These are phyloP conservation scores for Pachypeltis micranthus DNA, from an alignment of 1,140 invertebrate species.

Conservation along the genomic window DNA sequence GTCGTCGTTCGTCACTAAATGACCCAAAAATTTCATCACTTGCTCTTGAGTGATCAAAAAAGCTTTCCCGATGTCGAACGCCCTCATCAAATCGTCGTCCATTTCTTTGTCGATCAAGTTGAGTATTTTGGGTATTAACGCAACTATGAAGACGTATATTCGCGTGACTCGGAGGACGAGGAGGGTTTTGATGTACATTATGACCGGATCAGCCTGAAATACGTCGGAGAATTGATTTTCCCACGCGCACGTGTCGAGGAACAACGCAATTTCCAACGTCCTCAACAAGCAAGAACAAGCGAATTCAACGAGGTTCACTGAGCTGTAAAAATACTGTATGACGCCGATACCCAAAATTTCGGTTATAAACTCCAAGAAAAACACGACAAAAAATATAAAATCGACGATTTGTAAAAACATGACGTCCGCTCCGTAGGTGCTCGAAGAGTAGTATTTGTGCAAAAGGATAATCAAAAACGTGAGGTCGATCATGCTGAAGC, in stretches of 20 bases:
- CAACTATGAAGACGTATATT: constrained; percentile 4
- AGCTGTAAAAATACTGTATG: constrained; percentile 1
- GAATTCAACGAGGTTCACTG: constrained; percentile 6
- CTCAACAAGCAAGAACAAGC: not conserved
- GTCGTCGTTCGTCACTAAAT: constrained; percentile 4
- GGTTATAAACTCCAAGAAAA: constrained; percentile 6
- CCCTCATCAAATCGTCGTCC: constrained; percentile 7
- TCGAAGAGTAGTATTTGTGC: not conserved
- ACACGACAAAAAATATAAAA: not conserved
- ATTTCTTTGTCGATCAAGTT: constrained; percentile 9
- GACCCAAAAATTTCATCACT: constrained; percentile 11
- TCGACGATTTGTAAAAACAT: not conserved
- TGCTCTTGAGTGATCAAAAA: constrained; percentile 8
- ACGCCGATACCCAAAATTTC: constrained; percentile 6
- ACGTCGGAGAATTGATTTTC: not conserved
- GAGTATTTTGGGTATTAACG: constrained; percentile 5
- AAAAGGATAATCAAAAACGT: not conserved
- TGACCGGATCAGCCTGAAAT: not conserved
- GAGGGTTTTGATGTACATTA: constrained; percentile 5
- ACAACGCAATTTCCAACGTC: not conserved
- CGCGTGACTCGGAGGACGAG: not conserved
- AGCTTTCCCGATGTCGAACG: constrained; percentile 15
- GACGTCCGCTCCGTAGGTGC: not conserved
- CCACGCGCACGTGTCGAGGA: not conserved
- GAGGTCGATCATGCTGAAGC: constrained; percentile 5